Evolutionary conservation across 2,888 invertebrate genomes (phyloP).

Genomic region (Caenorhabditis sp.): DNA sequence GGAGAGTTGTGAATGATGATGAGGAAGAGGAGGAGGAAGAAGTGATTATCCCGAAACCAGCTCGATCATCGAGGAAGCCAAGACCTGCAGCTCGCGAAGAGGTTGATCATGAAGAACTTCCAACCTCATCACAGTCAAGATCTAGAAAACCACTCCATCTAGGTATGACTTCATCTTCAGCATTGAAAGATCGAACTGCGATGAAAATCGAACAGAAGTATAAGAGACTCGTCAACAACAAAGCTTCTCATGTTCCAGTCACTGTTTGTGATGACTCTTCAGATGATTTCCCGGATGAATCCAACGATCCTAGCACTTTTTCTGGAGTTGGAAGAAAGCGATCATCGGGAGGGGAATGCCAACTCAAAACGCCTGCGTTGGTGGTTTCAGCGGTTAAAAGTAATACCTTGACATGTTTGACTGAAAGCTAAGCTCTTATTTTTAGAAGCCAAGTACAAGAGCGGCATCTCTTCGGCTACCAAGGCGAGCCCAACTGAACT

Average conservation of each 20-base stretch:
- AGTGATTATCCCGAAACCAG: slow-evolving; percentile 15
- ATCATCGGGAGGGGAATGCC: slow-evolving; percentile 2
- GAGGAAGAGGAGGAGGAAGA: slow-evolving; percentile 26
- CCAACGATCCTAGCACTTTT: slow-evolving; percentile 20
- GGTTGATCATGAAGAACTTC: not conserved
- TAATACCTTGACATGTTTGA: not conserved
- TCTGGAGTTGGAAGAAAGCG: slow-evolving; percentile 7
- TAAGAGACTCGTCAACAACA: slow-evolving; percentile 25
- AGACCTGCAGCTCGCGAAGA: not conserved
- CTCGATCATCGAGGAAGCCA: not conserved
- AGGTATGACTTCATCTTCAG: slow-evolving; percentile 1
- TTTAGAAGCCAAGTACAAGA: slow-evolving; percentile 52
- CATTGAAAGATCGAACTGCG: slow-evolving; percentile 3
- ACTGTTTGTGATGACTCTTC: slow-evolving; percentile 10
- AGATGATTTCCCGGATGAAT: slow-evolving; percentile 9
- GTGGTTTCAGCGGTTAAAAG: slow-evolving; percentile 28
- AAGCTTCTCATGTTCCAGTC: slow-evolving; percentile 26
- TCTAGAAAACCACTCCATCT: not conserved
- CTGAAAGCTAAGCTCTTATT: too few species aligned
- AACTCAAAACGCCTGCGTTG: slow-evolving; percentile 38
- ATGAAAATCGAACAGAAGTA: slow-evolving; percentile 46
- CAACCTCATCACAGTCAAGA: not conserved
- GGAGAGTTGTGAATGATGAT: not conserved
- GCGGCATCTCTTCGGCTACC: slow-evolving; percentile 54
- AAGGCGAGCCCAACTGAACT: slow-evolving; percentile 61